Evolutionary conservation across 2,113 vertebrate genomes (phyloP).

Genomic region (Clupea harengus): DNA sequence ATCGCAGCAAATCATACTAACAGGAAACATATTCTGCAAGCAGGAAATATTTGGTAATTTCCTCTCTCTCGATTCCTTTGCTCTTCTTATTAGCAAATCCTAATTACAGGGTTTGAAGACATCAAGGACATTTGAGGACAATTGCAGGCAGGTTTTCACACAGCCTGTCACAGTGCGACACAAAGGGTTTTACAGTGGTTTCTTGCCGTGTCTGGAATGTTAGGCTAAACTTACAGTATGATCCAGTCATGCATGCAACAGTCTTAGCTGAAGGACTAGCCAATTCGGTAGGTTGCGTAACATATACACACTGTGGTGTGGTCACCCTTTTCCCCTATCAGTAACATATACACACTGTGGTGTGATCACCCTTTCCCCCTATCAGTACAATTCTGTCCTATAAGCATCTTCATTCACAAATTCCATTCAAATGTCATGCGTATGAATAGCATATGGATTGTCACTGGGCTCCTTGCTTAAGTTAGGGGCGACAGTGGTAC

Average conservation of each 20-base stretch:
- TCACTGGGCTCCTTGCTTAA: not conserved
- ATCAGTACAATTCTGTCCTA: not conserved
- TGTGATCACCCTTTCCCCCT: not conserved
- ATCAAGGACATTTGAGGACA: not conserved
- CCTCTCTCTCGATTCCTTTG: not conserved
- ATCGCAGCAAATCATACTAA: not conserved
- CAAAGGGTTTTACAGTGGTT: not conserved
- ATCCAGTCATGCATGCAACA: not conserved
- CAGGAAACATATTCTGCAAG: not conserved
- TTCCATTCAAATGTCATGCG: not conserved
- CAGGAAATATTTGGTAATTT: not conserved
- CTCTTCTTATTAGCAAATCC: not conserved
- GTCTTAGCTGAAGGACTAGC: not conserved
- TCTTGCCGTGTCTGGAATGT: not conserved
- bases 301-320: too few species aligned
- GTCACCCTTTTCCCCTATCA: not conserved
- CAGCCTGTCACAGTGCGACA: not conserved
- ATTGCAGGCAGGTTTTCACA: not conserved
- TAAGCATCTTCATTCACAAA: not conserved
- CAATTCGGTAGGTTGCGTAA: not conserved
- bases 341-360: not conserved
- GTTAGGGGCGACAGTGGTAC: too few species aligned
- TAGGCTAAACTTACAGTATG: not conserved
- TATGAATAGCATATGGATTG: conserved; percentile 7
- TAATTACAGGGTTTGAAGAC: not conserved